Base-by-base conservation (phyloP, 2,797 vertebrate species). In the Gallinago stenura region DNA sequence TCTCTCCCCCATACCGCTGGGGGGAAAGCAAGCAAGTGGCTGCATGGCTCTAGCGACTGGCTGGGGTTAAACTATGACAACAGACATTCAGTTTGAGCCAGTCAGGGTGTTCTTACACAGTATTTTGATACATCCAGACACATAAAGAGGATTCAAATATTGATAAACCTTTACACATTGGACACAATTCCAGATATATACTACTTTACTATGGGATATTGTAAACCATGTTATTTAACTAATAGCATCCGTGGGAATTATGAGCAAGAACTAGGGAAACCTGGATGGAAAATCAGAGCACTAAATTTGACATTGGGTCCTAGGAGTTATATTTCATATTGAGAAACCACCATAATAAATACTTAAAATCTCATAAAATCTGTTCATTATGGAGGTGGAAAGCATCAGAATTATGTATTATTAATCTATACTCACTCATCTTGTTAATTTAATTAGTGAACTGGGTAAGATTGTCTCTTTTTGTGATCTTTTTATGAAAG, bases 361-460 rank as follows among this genome's bases (percentile, higher is more conserved):
- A 91, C 76, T 91, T 89, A 51, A 89, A 95, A 89, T 39, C 48
- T 89, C 75, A 87, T 87, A 41, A 95, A 91, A 83, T 80, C 70
- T 77, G 26, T 58, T 93, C 57, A 43, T 71, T 37, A 61, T 81
- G 37, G 53, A 92, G 45, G 39, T 68, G 50, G 89, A 91, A 90
- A 96, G 6, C 37, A 65, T 68, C 37, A 75, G 82, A 87, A 80
- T 79, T 70, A 69, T 83, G 18, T 78, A 65, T 95, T 83, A 83
- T 65, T 96, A 83, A 87, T 78, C 25, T 43, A 61, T 53, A 57
- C 37, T 89, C 53, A 72, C 46, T 95, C 61, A 28, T 57, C 53
- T 89, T 93, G 33, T 73, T 90, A 94, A 88, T 90, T 90, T 90
- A 89, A 83, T 88, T 89, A 94, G 62, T 61, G 60, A 76, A 56